Evolutionary conservation across 2,797 vertebrate species (phyloP).

Genomic region (Clamator glandarius): DNA sequence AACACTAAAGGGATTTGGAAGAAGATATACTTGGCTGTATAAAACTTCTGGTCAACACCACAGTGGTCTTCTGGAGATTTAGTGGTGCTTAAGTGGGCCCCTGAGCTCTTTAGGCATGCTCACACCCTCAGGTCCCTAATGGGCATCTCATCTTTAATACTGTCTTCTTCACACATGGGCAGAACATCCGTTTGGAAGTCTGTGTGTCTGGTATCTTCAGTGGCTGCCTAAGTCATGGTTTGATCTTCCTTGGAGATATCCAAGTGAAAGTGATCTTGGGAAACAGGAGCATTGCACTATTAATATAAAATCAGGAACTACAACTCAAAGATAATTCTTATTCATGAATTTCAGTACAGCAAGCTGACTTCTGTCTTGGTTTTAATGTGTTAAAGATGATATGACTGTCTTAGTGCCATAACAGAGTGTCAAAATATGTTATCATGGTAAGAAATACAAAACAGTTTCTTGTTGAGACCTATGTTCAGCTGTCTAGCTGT

Average conservation of each 20-base stretch:
- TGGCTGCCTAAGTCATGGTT: not conserved
- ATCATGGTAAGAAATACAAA: slow-evolving; percentile 21
- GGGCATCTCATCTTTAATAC: not conserved
- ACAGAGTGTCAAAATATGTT: slow-evolving; percentile 30
- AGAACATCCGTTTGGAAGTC: not conserved
- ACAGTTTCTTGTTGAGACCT: slow-evolving; percentile 1
- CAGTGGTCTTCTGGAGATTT: not conserved
- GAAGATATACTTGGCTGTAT: not conserved
- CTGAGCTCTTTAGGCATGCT: not conserved
- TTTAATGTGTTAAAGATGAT: not conserved
- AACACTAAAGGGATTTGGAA: not conserved
- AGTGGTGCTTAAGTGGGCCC: not conserved
- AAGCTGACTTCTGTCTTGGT: slow-evolving; percentile 1
- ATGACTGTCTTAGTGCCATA: not conserved
- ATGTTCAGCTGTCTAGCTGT: slow-evolving; percentile 4
- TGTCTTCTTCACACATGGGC: not conserved
- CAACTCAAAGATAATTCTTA: not conserved
- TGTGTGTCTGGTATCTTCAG: not conserved
- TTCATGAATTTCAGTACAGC: not conserved
- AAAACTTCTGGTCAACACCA: not conserved
- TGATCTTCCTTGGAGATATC: not conserved
- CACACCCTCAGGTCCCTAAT: rapidly evolving
- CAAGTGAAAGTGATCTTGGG: not conserved
- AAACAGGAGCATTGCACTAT: not conserved
- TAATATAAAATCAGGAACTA: not conserved